These are phyloP conservation scores for Caenorhabditis sulstoni DNA, from an alignment of 2,888 invertebrate genomes.

Conservation along the genomic window DNA sequence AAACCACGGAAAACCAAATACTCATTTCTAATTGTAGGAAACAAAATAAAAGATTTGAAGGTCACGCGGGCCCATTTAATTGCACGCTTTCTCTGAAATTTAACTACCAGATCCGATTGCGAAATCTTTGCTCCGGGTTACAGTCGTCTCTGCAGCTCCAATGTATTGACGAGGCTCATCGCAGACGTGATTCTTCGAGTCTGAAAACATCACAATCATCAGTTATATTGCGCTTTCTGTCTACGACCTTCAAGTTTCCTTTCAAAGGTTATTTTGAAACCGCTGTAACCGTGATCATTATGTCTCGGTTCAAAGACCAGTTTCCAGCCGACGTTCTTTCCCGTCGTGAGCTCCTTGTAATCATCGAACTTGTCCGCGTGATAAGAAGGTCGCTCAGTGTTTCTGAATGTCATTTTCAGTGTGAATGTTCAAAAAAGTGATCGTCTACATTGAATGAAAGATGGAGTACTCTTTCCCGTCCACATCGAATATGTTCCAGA, in stretches of 20 bases:
- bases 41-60: too few species aligned
- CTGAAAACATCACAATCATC: neutral
- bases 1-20: too few species aligned
- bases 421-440: neutral
- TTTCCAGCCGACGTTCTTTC: slow-evolving; percentile 26
- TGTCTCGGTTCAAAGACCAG: slow-evolving; percentile 17
- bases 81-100: too few species aligned
- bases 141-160: too few species aligned
- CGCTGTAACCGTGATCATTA: neutral
- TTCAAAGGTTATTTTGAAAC: slow-evolving; percentile 30
- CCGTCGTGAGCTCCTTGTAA: slow-evolving; percentile 16
- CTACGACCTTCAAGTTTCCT: neutral
- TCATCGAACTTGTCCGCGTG: neutral
- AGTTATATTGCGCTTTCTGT: neutral
- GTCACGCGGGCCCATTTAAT: too few species aligned
- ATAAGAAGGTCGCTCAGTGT: neutral
- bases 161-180: neutral
- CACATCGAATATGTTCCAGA: slow-evolving; percentile 23
- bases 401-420: slow-evolving; percentile 6
- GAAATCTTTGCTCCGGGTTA: too few species aligned
- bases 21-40: too few species aligned
- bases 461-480: slow-evolving; percentile 16
- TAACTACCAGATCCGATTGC: too few species aligned
- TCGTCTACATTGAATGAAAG: slow-evolving; percentile 12
- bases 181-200: neutral